phyloP scores from a whole-genome alignment of 2,797 vertebrate genomes.

The Acipenser oxyrinchus region DNA sequence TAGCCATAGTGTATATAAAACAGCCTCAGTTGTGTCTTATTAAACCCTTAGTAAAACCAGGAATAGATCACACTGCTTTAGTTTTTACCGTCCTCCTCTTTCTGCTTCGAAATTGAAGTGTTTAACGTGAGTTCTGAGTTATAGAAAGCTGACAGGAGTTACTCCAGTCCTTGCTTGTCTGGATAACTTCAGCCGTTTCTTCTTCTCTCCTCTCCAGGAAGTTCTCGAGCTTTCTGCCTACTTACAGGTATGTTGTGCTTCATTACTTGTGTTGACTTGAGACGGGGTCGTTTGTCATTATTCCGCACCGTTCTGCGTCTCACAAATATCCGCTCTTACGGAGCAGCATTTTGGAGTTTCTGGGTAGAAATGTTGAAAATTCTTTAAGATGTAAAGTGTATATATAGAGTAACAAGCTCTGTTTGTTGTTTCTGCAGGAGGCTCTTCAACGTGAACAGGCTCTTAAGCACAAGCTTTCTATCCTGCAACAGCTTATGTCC shows the following conservation, averaged over 20 bases:
- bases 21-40: no score
- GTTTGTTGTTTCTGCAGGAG: slow-evolving; percentile 41
- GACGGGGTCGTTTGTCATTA: no score
- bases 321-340: no score
- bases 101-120: neutral
- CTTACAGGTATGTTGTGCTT: slow-evolving; percentile 51
- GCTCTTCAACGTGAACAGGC: slow-evolving; percentile 59
- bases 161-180: neutral
- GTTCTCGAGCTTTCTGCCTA: slow-evolving; percentile 50
- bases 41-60: no score
- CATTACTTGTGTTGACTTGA: no score
- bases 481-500: slow-evolving; percentile 46
- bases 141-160: no score
- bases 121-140: neutral
- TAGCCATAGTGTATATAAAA: no score
- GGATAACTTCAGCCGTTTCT: slow-evolving; percentile 1
- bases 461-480: slow-evolving; percentile 54
- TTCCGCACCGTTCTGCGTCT: no score
- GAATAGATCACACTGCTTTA: no score
- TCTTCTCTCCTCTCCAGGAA: slow-evolving; percentile 39
- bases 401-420: neutral
- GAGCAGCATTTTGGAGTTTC: no score
- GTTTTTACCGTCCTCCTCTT: neutral
- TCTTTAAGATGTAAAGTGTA: no score
- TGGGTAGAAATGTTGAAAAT: no score